A percentile compares a stretch with the other conserved stretches of the same genome.
Evolutionary conservation across 2,797 vertebrate species (phyloP).

Genomic region (Rhinoraja longicauda): DNA sequence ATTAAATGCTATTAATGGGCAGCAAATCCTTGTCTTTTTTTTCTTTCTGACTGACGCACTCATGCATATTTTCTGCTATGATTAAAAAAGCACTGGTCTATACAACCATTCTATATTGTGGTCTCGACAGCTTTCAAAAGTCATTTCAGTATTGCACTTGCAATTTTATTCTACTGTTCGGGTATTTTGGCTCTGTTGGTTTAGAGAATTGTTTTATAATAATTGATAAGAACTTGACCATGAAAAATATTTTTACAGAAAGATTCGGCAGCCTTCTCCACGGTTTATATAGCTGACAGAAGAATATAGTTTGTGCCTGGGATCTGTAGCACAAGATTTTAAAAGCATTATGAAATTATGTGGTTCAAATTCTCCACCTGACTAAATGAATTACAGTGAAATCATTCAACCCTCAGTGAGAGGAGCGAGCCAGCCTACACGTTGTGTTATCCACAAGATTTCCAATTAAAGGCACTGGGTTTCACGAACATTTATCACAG

Average conservation of each 20-base stretch:
- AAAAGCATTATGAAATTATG: not conserved
- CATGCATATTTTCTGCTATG: not conserved
- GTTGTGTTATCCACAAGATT: not conserved
- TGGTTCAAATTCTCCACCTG: not conserved
- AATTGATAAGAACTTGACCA: not conserved
- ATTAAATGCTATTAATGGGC: conserved; percentile 35
- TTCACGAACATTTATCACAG: not conserved
- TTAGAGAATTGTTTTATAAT: not conserved
- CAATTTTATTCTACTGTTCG: not conserved
- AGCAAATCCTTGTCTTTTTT: not conserved
- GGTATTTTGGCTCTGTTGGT: not conserved
- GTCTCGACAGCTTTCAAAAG: conserved; percentile 9
- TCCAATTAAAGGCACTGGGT: not conserved
- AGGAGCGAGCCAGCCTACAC: not conserved
- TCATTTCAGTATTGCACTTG: not conserved
- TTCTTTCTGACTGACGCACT: not conserved
- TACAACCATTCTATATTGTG: not conserved
- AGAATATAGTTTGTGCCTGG: not conserved
- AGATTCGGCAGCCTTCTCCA: not conserved
- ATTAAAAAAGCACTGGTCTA: not conserved
- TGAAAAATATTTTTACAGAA: not conserved
- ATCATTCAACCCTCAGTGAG: not conserved
- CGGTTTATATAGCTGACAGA: not conserved
- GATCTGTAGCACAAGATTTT: not conserved
- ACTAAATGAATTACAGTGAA: conserved; percentile 16